phyloP scores from a whole-genome alignment of 1,140 invertebrate species.

The Leptonema lineaticorne region DNA sequence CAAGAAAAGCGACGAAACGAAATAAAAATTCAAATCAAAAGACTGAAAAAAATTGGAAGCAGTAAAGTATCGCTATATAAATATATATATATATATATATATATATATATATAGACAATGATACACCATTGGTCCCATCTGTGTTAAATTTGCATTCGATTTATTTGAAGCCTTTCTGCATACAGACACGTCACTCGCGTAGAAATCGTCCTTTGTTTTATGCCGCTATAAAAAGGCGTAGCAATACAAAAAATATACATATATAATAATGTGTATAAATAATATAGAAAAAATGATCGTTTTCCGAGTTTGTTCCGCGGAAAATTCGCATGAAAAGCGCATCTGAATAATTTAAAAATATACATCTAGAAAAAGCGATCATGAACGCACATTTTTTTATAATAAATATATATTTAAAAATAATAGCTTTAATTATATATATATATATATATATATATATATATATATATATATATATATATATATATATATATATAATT shows the following conservation, averaged over 20 bases:
- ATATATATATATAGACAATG: background rate
- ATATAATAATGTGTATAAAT: background rate
- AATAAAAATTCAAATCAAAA: no score
- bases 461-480: no score
- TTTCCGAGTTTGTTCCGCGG: background rate
- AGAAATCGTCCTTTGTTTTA: conserved; percentile 18
- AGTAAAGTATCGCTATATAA: background rate
- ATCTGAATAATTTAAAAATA: no score
- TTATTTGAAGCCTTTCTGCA: conserved; percentile 19
- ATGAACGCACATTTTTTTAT: no score
- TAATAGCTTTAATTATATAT: no score
- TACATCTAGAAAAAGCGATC: no score
- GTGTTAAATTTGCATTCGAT: conserved; percentile 23
- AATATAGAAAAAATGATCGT: background rate
- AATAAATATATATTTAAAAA: no score
- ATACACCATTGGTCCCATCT: conserved; percentile 12
- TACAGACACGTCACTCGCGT: conserved; percentile 21
- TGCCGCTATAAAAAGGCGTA: conserved; percentile 4
- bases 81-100: background rate
- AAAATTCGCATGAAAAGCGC: no score
- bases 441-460: no score
- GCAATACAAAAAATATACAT: background rate
- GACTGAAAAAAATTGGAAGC: no score
- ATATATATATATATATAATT: no score
- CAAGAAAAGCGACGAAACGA: no score